Conservation (phyloP, 1,140 invertebrate genomes). For the Atta colombica region DNA sequence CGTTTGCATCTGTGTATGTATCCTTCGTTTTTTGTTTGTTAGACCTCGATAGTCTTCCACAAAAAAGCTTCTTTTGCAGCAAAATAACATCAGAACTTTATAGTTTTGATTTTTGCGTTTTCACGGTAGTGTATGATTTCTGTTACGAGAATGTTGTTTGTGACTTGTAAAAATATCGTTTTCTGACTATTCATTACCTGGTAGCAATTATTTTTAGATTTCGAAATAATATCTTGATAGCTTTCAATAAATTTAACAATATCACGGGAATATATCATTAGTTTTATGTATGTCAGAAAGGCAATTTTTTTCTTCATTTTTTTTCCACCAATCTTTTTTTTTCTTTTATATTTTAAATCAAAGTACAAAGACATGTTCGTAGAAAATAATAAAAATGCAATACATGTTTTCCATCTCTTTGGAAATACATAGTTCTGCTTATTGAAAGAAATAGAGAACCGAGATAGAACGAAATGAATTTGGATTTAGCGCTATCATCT, state of each 20-base stretch:
- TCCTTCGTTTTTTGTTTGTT: conserved; percentile 27
- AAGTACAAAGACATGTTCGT: background rate
- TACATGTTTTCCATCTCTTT: background rate
- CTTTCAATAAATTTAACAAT: background rate
- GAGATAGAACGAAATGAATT: background rate
- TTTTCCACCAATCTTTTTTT: background rate
- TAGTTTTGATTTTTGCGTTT: conserved; percentile 56
- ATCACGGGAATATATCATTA: background rate
- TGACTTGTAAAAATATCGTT: conserved; percentile 15
- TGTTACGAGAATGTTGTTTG: conserved; percentile 32
- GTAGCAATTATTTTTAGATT: background rate
- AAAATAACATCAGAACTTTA: conserved; percentile 30
- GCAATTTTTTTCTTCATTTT: background rate
- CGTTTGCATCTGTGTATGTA: conserved; percentile 1
- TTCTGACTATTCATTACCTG: background rate
- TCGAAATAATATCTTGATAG: background rate
- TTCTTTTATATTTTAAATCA: conserved; percentile 1
- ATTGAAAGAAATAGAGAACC: conserved; percentile 10
- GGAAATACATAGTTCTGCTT: background rate
- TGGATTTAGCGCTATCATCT: background rate
- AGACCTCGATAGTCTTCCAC: conserved; percentile 65
- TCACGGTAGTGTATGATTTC: conserved; percentile 14
- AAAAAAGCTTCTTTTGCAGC: conserved; percentile 51
- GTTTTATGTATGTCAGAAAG: background rate
- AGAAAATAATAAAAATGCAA: conserved; percentile 14